These are phyloP conservation scores for Ceyx melanurus DNA, from an alignment of 2,113 vertebrate genomes.

Conservation along the genomic window DNA sequence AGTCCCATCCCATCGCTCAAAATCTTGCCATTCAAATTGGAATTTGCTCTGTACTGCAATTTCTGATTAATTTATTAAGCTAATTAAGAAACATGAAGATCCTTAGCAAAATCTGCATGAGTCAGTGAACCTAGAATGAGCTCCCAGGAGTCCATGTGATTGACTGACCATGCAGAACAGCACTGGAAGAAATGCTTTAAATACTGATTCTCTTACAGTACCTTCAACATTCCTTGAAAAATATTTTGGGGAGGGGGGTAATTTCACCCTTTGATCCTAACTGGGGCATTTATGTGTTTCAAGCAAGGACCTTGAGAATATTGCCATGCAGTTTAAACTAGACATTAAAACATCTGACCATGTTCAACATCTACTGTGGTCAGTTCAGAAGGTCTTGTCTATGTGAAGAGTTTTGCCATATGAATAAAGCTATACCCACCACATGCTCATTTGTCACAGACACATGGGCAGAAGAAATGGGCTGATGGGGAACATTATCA, in stretches of 20 bases:
- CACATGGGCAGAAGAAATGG: neutral
- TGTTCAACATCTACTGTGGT: neutral
- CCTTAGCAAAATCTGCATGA: neutral
- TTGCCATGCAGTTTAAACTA: neutral
- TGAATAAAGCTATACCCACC: neutral
- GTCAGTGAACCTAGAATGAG: neutral
- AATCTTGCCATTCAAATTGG: neutral
- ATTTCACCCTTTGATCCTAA: neutral
- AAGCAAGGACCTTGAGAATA: neutral
- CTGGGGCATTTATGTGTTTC: neutral
- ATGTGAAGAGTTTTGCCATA: neutral
- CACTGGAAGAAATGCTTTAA: neutral
- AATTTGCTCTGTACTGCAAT: neutral
- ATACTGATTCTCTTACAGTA: neutral
- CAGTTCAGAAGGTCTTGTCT: neutral
- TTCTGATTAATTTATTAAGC: conserved; percentile 1
- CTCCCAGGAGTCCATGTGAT: neutral
- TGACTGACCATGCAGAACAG: neutral
- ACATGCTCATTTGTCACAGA: neutral
- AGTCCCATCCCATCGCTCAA: neutral
- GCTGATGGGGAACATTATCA: neutral
- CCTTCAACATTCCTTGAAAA: neutral
- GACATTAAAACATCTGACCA: neutral
- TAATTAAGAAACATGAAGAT: conserved; percentile 25
- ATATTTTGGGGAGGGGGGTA: neutral